Base-by-base conservation (phyloP, 2,888 invertebrate species). In the Cosmia trapezina region DNA sequence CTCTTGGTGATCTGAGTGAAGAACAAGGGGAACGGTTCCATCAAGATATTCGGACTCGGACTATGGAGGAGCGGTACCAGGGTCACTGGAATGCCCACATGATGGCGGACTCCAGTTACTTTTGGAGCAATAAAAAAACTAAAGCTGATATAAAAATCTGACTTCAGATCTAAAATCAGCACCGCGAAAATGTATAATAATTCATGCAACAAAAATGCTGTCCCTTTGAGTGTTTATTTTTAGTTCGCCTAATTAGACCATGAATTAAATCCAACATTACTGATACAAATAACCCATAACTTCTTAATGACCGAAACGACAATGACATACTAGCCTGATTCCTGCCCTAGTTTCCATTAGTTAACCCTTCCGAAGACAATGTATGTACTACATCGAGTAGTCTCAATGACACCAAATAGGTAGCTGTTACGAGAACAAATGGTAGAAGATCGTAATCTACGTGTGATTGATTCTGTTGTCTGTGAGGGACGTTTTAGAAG, bases 391-490 rank as follows among this genome's bases (percentile, higher is more conserved):
- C 69, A 61, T 59, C 33, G 22, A 67, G 59, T 65, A 64, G 67
- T 45, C 65, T 74, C 73, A 77, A 76, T 79, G 76, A 73, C 72
- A 82, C 65, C 72, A 65, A 83, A 85, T 85, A 86, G 78, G 85
- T 83, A 85, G 87, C 85, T 60, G 83, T 86, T 83, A 78, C 70
- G 49, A 66, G 74, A 83, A 85, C 83, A 87, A 86, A 85, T 79
- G 83, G 62, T 70, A 37, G 61, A n/a, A 74, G 85, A 85, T 85
- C 67, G 64, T 85, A 75, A 85, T 85, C 87, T 67, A 28, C 63
- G 11, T 59, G 85, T 85, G 85, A 85, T 85, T 85, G 85, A 85
- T 87, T 87, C 66, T 33, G 61, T 71, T 81, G 83, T 78, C 77
- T 70, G 70, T 73, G 68, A 68, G 75, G 73, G 70, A 76, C 76